These are phyloP conservation scores for Diabrotica balteata DNA, from an alignment of 2,888 invertebrate genomes.

Conservation along the genomic window DNA sequence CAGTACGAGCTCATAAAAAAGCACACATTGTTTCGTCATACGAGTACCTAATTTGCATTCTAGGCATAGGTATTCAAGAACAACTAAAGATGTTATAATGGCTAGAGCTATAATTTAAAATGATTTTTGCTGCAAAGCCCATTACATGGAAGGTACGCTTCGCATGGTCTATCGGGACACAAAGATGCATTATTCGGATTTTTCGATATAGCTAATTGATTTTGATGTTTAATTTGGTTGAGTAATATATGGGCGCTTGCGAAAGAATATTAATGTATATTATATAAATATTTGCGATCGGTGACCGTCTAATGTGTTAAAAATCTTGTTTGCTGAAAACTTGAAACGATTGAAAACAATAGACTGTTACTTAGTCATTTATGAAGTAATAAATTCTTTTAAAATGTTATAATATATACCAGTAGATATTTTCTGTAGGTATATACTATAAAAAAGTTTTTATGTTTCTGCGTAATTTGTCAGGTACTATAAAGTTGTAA, in stretches of 20 bases:
- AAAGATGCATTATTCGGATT: slow-evolving; percentile 18
- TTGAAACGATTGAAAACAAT: too few species aligned
- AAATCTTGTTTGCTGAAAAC: too few species aligned
- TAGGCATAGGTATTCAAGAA: slow-evolving; percentile 18
- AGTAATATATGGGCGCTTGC: slow-evolving; percentile 6
- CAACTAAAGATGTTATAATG: slow-evolving; percentile 17
- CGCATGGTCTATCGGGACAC: slow-evolving; percentile 5
- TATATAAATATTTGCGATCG: slow-evolving; percentile 9
- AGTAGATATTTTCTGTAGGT: too few species aligned
- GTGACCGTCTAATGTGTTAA: slow-evolving; percentile 2
- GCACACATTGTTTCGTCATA: slow-evolving; percentile 17
- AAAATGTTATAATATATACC: too few species aligned
- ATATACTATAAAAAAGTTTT: too few species aligned
- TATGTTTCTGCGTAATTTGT: too few species aligned
- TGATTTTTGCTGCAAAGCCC: slow-evolving; percentile 5
- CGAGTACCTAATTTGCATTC: slow-evolving; percentile 16
- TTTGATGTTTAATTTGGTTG: slow-evolving; percentile 11
- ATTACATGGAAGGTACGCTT: neutral
- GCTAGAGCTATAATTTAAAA: slow-evolving; percentile 18
- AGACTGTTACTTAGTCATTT: too few species aligned
- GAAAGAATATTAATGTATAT: slow-evolving; percentile 9
- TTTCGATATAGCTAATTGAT: slow-evolving; percentile 19
- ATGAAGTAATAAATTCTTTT: too few species aligned
- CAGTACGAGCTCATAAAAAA: neutral
- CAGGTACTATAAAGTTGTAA: too few species aligned